Percentiles rank a stretch among this genome's conserved stretches.
phyloP scores from a whole-genome alignment of 2,797 vertebrate genomes.

The Oryzias sinensis region DNA sequence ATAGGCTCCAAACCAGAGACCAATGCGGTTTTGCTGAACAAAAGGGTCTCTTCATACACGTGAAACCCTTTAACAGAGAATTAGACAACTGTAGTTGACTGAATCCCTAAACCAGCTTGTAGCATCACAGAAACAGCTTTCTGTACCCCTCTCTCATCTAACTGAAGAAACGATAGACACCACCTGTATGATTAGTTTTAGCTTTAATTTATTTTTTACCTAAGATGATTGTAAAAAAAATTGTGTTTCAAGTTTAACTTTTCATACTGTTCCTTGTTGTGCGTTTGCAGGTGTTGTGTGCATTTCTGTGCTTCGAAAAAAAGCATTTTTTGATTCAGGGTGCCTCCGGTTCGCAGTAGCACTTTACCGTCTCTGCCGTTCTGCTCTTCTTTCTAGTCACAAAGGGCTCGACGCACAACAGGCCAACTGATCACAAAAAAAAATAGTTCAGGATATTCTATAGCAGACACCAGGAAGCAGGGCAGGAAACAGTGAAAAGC shows the following conservation, averaged over 20 bases:
- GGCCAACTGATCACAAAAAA: constrained; percentile 45
- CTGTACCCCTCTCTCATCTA: constrained; percentile 32
- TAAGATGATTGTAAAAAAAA: constrained; percentile 51
- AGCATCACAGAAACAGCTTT: constrained; percentile 51
- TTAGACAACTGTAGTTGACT: constrained; percentile 51
- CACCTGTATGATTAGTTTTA: constrained; percentile 57
- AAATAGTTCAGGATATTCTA: constrained; percentile 23
- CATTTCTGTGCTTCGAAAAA: constrained; percentile 61
- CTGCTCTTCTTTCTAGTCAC: constrained; percentile 49
- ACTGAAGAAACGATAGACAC: constrained; percentile 42
- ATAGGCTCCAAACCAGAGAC: constrained; percentile 50
- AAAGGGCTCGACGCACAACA: constrained; percentile 67
- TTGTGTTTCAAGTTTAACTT: constrained; percentile 29
- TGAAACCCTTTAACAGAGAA: constrained; percentile 66
- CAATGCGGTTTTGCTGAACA: constrained; percentile 28
- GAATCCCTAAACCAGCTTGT: constrained; percentile 51
- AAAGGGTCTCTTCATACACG: constrained; percentile 39
- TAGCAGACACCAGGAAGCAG: constrained; percentile 22
- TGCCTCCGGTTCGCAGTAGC: constrained; percentile 70
- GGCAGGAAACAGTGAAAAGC: constrained; percentile 21
- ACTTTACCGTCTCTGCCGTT: constrained; percentile 68
- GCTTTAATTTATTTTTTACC: constrained; percentile 51
- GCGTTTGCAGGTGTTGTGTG: constrained; percentile 46
- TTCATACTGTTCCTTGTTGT: constrained; percentile 42
- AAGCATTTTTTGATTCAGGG: constrained; percentile 60